phyloP scores from a whole-genome alignment of 2,113 vertebrate species.

The Ctenodactylus gundi region DNA sequence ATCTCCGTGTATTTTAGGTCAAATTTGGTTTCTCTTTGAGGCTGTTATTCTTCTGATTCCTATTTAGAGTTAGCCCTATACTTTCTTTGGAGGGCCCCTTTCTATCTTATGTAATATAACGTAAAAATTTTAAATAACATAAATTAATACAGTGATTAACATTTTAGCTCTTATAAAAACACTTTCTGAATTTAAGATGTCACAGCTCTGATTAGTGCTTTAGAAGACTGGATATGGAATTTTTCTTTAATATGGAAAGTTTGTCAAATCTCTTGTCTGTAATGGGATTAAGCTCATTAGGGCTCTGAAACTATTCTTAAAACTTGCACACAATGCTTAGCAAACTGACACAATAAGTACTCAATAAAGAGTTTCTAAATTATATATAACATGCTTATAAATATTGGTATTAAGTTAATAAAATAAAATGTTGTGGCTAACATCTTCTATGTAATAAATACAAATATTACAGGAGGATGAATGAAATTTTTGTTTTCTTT shows the following conservation, averaged over 20 bases:
- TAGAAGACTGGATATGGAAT: background rate
- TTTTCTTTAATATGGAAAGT: constrained; percentile 32
- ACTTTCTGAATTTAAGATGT: constrained; percentile 32
- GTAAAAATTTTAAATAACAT: background rate
- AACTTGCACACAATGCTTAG: constrained; percentile 4
- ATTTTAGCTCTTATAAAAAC: background rate
- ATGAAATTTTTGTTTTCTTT: constrained; percentile 71
- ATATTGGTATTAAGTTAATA: background rate
- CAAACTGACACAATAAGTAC: background rate
- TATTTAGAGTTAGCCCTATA: background rate
- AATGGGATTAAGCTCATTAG: background rate
- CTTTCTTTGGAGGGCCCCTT: background rate
- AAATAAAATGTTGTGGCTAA: background rate
- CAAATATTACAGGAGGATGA: constrained; percentile 55
- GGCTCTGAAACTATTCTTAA: constrained; percentile 30
- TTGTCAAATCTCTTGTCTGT: background rate
- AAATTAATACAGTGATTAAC: constrained; percentile 28
- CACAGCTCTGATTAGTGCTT: background rate
- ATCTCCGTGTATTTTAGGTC: background rate
- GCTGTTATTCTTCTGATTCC: background rate
- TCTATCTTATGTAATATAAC: background rate
- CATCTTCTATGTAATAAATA: constrained; percentile 20
- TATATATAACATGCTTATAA: background rate
- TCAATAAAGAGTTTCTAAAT: background rate
- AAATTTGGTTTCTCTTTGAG: constrained; percentile 34